Evolutionary conservation across 1,140 invertebrate genomes (phyloP), one percentile per base, ranked within the genome.

Genomic region (Platyscapa corneri): DNA sequence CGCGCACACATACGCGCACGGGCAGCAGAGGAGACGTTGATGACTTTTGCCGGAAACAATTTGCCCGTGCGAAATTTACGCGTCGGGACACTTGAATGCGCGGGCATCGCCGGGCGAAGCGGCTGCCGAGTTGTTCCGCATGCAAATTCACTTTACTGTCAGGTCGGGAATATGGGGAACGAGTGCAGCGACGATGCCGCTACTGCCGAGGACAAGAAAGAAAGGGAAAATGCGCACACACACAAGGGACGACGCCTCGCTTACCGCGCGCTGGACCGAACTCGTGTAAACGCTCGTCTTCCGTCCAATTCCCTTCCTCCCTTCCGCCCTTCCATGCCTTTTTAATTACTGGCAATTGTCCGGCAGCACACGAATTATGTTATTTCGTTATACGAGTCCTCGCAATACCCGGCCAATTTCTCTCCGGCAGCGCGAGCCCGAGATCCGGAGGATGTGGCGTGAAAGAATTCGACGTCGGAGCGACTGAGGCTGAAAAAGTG

Each of bases 81-180:
- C 87, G 87, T 84, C 88, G 88, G 90, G 89, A 89, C 90, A 91
- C 89, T 90, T 88, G 88, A 87, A 88, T 89, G 86, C 86, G 77
- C 76, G 76, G 83, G 67, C 87, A 87, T 87, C 87, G 88, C 27
- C 49, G 49, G 2, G 16, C 18, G 42, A 7, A 46, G 5, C 5
- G 42, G 42, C 42, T 12, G 42, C 18, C 88, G 87, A 88, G 91
- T 91, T 91, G 90, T 91, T 91, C 88, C 89, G 90, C 90, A 93
- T 93, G 92, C 91, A 93, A 93, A 93, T 93, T 92, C 89, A 89
- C 90, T 93, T 92, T 92, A 93, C 91, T 92, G 91, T 91, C 91
- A 89, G 89, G 49, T 60, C 64, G 77, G n/a, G 56, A 37, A 23
- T 64, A 10, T 64, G 37, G 49, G 53, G 56, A 27, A 42, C 30